phyloP scores from a whole-genome alignment of 92 coral and sea anemone genomes.

The Heteractis magnifica region DNA sequence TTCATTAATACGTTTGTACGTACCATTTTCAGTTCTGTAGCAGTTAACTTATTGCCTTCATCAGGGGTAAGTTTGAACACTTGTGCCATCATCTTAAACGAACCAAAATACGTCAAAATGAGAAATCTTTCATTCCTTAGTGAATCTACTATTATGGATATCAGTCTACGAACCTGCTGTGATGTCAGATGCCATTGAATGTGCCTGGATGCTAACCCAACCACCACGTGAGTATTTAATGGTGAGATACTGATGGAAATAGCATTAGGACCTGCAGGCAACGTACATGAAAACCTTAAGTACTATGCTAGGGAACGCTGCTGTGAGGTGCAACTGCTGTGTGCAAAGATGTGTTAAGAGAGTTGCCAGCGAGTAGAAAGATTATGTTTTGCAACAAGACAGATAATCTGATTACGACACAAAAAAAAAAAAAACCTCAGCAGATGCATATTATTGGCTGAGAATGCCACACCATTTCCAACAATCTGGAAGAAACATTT shows the following conservation, averaged over 20 bases:
- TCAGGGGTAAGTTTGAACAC: conserved; percentile 70
- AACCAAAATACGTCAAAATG: not conserved
- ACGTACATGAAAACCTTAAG: not conserved
- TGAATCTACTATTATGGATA: not conserved
- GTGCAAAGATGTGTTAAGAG: no score
- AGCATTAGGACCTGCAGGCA: conserved; percentile 72
- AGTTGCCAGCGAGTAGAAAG: no score
- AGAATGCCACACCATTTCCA: no score
- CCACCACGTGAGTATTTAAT: conserved; percentile 70
- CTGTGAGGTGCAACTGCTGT: no score
- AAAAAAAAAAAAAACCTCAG: no score
- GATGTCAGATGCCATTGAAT: conserved; percentile 85
- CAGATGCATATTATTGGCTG: no score
- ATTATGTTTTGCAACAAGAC: no score
- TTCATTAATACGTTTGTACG: not conserved
- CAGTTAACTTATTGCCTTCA: conserved; percentile 25
- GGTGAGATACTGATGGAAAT: conserved; percentile 87
- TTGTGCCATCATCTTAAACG: conserved; percentile 68
- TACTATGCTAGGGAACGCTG: no score
- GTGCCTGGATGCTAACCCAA: conserved; percentile 87
- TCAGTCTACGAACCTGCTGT: conserved; percentile 44
- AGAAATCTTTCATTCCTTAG: not conserved
- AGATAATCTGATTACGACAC: no score
- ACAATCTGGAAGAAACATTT: no score
- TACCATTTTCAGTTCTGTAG: conserved; percentile 39